These are phyloP conservation scores for Nomada hirtipes DNA, from an alignment of 2,888 invertebrate genomes.

Conservation along the genomic window DNA sequence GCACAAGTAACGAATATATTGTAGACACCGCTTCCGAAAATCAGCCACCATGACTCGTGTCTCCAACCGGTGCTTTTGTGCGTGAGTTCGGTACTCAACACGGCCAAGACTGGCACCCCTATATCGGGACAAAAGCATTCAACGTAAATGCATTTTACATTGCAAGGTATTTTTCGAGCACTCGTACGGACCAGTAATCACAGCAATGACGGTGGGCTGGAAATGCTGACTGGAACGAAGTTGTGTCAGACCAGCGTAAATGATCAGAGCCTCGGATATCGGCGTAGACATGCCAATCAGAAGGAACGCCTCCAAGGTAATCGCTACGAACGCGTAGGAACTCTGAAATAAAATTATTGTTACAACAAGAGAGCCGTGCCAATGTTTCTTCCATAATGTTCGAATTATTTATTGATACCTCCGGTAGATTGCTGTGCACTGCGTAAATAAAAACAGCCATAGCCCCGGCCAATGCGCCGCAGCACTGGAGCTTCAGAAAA, in stretches of 20 bases:
- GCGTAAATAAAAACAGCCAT: conserved; percentile 87
- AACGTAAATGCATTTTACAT: not conserved
- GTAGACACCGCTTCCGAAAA: conserved; percentile 86
- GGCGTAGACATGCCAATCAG: conserved; percentile 89
- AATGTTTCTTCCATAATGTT: too few relatives aligned
- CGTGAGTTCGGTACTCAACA: conserved; percentile 88
- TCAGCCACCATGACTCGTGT: conserved; percentile 88
- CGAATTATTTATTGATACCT: conserved; percentile 72
- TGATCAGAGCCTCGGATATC: conserved; percentile 89
- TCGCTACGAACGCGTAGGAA: conserved; percentile 87
- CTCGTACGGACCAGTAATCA: conserved; percentile 87
- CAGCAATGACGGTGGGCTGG: conserved; percentile 88
- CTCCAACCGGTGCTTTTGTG: conserved; percentile 87
- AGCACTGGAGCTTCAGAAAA: conserved; percentile 89
- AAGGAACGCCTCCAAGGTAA: conserved; percentile 88
- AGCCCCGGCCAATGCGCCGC: conserved; percentile 89
- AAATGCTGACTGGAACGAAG: conserved; percentile 85
- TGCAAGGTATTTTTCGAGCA: not conserved
- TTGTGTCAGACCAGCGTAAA: conserved; percentile 89
- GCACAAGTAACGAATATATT: conserved; percentile 89
- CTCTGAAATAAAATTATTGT: conserved; percentile 83
- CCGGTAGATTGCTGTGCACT: conserved; percentile 79
- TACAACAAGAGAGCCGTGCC: not conserved
- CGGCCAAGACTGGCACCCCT: conserved; percentile 89
- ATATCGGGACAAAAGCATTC: conserved; percentile 10